These are phyloP conservation scores for Rhombomys opimus DNA, from an alignment of 2,113 vertebrate species.

Conservation along the genomic window DNA sequence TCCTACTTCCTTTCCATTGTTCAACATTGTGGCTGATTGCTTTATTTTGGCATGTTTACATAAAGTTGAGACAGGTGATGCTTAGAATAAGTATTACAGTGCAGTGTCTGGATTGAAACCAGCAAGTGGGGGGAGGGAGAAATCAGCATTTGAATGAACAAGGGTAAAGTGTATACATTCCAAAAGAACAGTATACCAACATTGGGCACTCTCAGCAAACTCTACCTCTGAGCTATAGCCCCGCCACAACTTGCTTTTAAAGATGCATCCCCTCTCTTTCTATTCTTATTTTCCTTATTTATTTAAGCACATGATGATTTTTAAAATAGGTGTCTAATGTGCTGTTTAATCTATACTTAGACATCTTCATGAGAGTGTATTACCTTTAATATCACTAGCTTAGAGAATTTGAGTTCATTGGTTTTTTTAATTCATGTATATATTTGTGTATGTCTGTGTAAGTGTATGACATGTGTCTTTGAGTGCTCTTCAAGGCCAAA, in stretches of 20 bases:
- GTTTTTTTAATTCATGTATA: neutral
- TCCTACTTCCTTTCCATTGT: no score
- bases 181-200: no score
- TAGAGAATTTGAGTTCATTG: conserved; percentile 6
- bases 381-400: conserved; percentile 32
- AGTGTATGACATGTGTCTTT: neutral
- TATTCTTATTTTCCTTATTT: conserved; percentile 28
- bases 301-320: conserved; percentile 39
- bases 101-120: no score
- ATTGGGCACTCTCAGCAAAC: neutral
- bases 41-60: no score
- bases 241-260: neutral
- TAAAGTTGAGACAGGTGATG: no score
- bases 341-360: neutral
- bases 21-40: no score
- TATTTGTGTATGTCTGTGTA: neutral
- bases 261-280: neutral
- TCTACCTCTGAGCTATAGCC: neutral
- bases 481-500: neutral
- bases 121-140: no score
- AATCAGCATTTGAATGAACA: no score
- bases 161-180: no score
- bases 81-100: no score
- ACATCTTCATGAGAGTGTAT: conserved; percentile 1
- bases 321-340: conserved; percentile 10